Evolutionary conservation across 35 echinoderm and acorn worm species (phyloP).

Genomic region (Anneissia japonica): DNA sequence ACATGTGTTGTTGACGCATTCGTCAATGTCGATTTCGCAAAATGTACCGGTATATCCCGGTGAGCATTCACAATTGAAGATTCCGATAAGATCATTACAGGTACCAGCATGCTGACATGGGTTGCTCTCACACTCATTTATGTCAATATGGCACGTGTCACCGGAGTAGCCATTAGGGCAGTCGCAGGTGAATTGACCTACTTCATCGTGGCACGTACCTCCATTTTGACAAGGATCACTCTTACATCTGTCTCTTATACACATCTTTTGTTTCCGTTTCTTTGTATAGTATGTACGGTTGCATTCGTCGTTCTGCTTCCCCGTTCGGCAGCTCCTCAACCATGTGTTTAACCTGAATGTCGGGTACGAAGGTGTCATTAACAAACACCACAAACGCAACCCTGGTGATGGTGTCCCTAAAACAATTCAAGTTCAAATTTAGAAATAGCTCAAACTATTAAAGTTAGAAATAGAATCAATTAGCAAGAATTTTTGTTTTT

Average conservation of each 20-base stretch:
- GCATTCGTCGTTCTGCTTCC: not conserved
- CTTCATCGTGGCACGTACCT: not conserved
- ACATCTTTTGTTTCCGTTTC: not conserved
- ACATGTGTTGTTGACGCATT: not conserved
- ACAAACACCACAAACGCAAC: not conserved
- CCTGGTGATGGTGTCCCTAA: not conserved
- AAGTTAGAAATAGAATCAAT: too few species aligned
- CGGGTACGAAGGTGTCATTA: not conserved
- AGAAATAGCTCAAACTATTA: too few species aligned
- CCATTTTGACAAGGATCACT: not conserved
- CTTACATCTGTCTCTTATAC: not conserved
- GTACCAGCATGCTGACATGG: not conserved
- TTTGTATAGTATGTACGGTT: not conserved
- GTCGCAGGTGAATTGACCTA: not conserved
- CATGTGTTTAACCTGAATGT: not conserved
- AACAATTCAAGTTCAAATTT: too few species aligned
- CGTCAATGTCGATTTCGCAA: not conserved
- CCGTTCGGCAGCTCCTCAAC: not conserved
- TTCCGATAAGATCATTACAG: not conserved
- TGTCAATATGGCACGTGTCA: not conserved
- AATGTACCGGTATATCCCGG: not conserved
- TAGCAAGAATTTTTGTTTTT: too few species aligned
- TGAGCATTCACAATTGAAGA: not conserved
- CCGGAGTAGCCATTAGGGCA: not conserved
- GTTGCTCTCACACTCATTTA: not conserved